Evolutionary conservation across 1,140 invertebrate genomes (phyloP).

Genomic region (Psilanteris sp.): DNA sequence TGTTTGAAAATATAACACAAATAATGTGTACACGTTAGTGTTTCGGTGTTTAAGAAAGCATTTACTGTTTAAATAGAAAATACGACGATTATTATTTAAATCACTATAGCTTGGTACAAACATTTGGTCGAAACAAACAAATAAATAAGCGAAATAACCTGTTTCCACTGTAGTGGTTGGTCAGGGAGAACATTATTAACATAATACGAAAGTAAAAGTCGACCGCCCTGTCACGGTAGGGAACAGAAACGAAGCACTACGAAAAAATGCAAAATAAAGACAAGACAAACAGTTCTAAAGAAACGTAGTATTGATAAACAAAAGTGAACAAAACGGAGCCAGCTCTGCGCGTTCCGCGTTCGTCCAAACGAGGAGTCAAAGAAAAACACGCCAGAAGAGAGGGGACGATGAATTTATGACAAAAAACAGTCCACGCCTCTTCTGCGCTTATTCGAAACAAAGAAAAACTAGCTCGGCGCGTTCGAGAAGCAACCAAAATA

Average conservation of each 20-base stretch:
- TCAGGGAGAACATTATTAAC: too few species aligned
- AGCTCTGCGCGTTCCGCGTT: conserved; percentile 12
- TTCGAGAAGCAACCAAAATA: background rate
- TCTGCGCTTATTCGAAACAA: conserved; percentile 21
- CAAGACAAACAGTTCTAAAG: too few species aligned
- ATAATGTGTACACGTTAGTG: background rate
- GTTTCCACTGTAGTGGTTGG: too few species aligned
- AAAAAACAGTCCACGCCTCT: conserved; percentile 23
- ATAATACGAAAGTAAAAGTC: too few species aligned
- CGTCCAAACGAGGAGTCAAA: conserved; percentile 19
- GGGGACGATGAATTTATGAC: conserved; percentile 46
- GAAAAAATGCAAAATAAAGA: too few species aligned
- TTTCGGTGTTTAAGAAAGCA: background rate
- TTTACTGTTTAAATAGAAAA: too few species aligned
- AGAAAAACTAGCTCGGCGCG: conserved; percentile 21
- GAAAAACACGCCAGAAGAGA: conserved; percentile 26
- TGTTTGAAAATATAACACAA: conserved; percentile 1
- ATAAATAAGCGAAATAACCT: too few species aligned
- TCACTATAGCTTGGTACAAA: too few species aligned
- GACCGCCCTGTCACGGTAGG: too few species aligned
- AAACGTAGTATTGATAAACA: conserved; percentile 21
- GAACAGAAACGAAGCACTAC: too few species aligned
- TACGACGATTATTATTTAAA: too few species aligned
- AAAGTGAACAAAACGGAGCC: conserved; percentile 12
- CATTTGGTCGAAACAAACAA: too few species aligned